Conservation (phyloP, 2,888 invertebrate genomes). For the Hypena proboscidalis region DNA sequence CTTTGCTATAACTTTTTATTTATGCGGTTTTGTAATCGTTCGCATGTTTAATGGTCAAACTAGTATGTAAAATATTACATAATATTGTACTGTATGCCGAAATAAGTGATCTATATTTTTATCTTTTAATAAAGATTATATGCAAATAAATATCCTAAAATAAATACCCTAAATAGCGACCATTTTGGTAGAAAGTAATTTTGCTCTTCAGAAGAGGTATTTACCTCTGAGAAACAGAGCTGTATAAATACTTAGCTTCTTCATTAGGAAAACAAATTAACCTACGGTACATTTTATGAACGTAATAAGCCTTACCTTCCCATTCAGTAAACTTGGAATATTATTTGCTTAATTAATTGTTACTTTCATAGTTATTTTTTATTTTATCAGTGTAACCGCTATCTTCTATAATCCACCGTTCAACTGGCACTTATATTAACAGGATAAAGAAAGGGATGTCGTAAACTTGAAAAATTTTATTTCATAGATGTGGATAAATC, state of each 20-base stretch:
- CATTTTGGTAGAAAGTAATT: slow-evolving; percentile 40
- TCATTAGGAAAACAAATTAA: slow-evolving; percentile 52
- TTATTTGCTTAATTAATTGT: slow-evolving; percentile 32
- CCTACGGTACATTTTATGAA: slow-evolving; percentile 49
- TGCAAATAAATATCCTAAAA: too few species aligned
- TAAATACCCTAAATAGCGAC: slow-evolving; percentile 38
- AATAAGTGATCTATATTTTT: too few species aligned
- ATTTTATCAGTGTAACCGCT: slow-evolving; percentile 31
- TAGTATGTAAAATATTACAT: too few species aligned
- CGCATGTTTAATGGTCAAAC: too few species aligned
- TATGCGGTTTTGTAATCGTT: too few species aligned
- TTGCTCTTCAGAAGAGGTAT: slow-evolving; percentile 32
- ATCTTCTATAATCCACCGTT: slow-evolving; percentile 60
- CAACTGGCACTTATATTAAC: slow-evolving; percentile 73
- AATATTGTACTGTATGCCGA: too few species aligned
- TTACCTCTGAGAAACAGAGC: slow-evolving; percentile 34
- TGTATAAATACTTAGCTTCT: slow-evolving; percentile 45
- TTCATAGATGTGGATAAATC: slow-evolving; percentile 55
- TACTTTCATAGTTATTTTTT: slow-evolving; percentile 27
- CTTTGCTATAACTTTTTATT: too few species aligned
- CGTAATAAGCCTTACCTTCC: slow-evolving; percentile 39
- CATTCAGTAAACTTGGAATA: slow-evolving; percentile 19
- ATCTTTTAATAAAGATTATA: too few species aligned
- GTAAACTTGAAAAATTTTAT: slow-evolving; percentile 74
- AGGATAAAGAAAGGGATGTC: slow-evolving; percentile 73